These are phyloP conservation scores for Hyperopisus bebe DNA, from an alignment of 2,113 vertebrate genomes.

Conservation along the genomic window DNA sequence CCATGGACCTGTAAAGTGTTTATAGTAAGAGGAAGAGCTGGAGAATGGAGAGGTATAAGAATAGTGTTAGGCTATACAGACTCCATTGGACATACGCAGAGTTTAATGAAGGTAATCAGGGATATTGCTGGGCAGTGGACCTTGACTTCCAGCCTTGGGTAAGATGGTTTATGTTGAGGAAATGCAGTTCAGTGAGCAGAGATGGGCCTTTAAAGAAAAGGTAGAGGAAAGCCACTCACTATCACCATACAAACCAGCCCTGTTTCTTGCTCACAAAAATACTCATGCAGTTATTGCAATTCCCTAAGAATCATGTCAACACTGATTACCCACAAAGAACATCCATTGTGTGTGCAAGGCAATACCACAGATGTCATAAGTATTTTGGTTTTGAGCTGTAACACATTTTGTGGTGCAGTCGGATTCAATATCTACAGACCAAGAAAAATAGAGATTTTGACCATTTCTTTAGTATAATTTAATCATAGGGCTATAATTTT, in stretches of 20 bases:
- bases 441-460: background rate
- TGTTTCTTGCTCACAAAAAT: conserved; percentile 34
- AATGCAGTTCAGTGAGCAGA: conserved; percentile 19
- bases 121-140: conserved; percentile 28
- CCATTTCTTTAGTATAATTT: background rate
- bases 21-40: conserved; percentile 1
- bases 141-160: conserved; percentile 37
- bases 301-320: background rate
- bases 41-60: background rate
- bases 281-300: conserved; percentile 4
- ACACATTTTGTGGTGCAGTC: background rate
- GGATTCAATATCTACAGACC: background rate
- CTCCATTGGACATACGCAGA: conserved; percentile 17
- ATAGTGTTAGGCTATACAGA: conserved; percentile 20
- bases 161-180: conserved; percentile 30
- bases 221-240: conserved; percentile 16
- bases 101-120: conserved; percentile 16
- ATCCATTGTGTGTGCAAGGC: background rate
- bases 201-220: conserved; percentile 15
- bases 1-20: background rate
- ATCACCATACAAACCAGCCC: background rate
- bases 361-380: background rate
- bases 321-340: background rate
- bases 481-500: background rate
- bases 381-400: background rate